These are phyloP conservation scores for Hirtodrosophila duncani DNA, from an alignment of 2,888 invertebrate genomes.

Conservation along the genomic window DNA sequence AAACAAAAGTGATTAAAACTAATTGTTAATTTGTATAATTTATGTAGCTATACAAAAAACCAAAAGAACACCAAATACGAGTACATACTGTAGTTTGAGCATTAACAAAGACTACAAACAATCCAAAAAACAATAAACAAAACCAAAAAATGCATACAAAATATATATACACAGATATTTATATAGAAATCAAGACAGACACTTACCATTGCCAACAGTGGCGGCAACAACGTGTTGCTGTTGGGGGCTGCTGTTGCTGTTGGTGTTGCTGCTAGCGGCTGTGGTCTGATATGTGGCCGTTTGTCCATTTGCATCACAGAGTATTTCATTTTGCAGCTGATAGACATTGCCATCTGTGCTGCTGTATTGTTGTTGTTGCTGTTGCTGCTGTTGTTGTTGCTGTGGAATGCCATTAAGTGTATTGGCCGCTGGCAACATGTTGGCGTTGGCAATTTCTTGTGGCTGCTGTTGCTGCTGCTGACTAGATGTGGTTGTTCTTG, in stretches of 20 bases:
- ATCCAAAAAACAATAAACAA: constrained; percentile 30
- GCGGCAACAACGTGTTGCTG: constrained; percentile 41
- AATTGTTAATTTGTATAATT: not conserved
- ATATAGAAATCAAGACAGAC: constrained; percentile 10
- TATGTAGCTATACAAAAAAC: constrained; percentile 1
- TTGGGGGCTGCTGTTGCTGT: constrained; percentile 37
- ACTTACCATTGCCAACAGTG: constrained; percentile 50
- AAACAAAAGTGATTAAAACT: not conserved
- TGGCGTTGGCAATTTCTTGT: constrained; percentile 53
- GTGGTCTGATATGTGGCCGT: constrained; percentile 60
- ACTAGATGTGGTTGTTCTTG: constrained; percentile 35
- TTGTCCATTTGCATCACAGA: constrained; percentile 72
- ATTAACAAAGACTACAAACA: constrained; percentile 31
- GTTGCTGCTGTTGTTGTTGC: constrained; percentile 57
- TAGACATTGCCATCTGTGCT: constrained; percentile 74
- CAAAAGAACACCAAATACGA: constrained; percentile 26
- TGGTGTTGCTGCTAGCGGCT: constrained; percentile 48
- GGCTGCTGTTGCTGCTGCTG: constrained; percentile 33
- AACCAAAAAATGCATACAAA: constrained; percentile 16
- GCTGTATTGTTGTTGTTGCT: constrained; percentile 56
- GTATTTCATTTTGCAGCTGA: constrained; percentile 74
- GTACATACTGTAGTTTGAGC: constrained; percentile 37
- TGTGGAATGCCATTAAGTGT: constrained; percentile 73
- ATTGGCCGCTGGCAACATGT: constrained; percentile 73
- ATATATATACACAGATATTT: no score